A percentile compares a stretch with the other conserved stretches of the same genome.
These are phyloP conservation scores for Bombus superbus DNA, from an alignment of 1,140 invertebrate species.

Conservation along the genomic window DNA sequence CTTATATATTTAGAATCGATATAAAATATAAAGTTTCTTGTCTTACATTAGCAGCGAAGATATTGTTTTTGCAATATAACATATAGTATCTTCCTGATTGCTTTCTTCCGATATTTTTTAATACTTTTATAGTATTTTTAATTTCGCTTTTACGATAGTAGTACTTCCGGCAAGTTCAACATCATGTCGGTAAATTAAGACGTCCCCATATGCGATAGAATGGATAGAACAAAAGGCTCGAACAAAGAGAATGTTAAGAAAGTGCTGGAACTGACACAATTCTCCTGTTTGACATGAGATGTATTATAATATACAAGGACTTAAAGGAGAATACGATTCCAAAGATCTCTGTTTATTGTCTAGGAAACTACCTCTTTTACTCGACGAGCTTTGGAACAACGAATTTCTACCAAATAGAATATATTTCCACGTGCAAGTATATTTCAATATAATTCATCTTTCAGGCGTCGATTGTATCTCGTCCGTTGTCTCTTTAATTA, in stretches of 20 bases:
- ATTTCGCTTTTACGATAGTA: background rate
- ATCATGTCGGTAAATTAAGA: constrained; percentile 42
- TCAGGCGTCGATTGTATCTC: no score
- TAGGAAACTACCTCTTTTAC: constrained; percentile 21
- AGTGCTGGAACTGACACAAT: constrained; percentile 65
- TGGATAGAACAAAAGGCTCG: constrained; percentile 43
- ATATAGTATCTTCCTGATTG: no score
- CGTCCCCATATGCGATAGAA: constrained; percentile 26
- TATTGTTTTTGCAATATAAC: background rate
- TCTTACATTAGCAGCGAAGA: background rate
- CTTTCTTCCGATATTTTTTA: no score
- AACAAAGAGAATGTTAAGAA: constrained; percentile 56
- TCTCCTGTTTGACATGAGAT: constrained; percentile 61
- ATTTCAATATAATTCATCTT: background rate
- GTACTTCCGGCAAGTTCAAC: background rate
- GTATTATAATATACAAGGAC: constrained; percentile 60
- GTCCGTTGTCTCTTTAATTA: background rate
- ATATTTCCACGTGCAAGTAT: background rate
- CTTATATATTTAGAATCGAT: background rate
- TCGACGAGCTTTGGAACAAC: background rate
- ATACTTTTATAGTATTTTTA: background rate
- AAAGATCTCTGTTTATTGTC: constrained; percentile 63
- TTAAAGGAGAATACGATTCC: constrained; percentile 66
- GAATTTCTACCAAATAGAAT: background rate
- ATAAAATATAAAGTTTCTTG: background rate